Conservation (phyloP, 2,888 invertebrate genomes). For the Bimastos eiseni region DNA sequence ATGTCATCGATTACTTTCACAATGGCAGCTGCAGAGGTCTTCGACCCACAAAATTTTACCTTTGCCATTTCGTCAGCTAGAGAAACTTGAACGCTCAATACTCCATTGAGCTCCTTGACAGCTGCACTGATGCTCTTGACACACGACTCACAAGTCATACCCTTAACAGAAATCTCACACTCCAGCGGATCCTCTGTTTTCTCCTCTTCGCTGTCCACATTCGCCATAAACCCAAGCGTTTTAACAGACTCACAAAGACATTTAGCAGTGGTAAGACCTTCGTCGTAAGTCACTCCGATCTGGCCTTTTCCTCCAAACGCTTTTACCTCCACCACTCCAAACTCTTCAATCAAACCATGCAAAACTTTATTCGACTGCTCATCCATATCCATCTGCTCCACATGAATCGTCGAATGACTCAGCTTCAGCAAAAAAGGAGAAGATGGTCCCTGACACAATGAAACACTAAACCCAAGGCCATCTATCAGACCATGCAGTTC, state of each 20-base stretch:
- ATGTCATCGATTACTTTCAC: slow-evolving; percentile 79
- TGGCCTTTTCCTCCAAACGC: background rate
- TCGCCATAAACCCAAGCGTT: background rate
- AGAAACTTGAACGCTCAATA: slow-evolving; percentile 84
- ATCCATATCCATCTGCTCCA: background rate
- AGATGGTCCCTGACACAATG: background rate
- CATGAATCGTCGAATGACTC: background rate
- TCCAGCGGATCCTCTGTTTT: background rate
- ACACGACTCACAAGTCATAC: slow-evolving; percentile 66
- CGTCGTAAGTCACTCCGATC: background rate
- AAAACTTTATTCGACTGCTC: background rate
- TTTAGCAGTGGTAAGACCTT: background rate
- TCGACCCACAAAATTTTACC: slow-evolving; percentile 64
- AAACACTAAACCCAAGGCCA: slow-evolving; percentile 80
- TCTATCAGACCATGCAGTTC: slow-evolving; percentile 83
- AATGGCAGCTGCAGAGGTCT: slow-evolving; percentile 69
- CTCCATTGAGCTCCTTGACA: slow-evolving; percentile 68
- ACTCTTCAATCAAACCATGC: background rate
- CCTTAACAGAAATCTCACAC: slow-evolving; percentile 43
- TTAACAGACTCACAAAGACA: background rate
- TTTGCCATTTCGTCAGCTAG: slow-evolving; percentile 89
- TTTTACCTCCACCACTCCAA: background rate
- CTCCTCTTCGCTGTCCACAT: background rate
- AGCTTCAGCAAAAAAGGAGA: background rate
- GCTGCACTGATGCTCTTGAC: slow-evolving; percentile 63